phyloP scores from a whole-genome alignment of 1,140 invertebrate species.

The Ganaspis sp. region DNA sequence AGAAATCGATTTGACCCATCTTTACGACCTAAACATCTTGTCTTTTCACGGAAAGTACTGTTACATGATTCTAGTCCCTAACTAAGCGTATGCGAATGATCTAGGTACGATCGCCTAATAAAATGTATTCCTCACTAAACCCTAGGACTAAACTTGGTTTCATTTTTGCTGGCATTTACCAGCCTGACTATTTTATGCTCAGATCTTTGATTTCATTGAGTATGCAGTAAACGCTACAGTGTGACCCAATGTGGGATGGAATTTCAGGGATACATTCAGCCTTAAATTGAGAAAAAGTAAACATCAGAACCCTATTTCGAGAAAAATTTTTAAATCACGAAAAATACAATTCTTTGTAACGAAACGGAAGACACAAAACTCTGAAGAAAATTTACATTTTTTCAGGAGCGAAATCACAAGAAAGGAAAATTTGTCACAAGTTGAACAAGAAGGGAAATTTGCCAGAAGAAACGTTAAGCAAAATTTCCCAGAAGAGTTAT shows the following conservation, averaged over 20 bases:
- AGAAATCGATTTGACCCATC: neutral
- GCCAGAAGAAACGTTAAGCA: no score
- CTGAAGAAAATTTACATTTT: no score
- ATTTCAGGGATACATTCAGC: neutral
- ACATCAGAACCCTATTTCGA: neutral
- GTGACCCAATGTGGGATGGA: neutral
- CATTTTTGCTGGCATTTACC: neutral
- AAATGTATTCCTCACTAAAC: constrained; percentile 19
- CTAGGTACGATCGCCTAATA: constrained; percentile 29
- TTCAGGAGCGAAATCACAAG: no score
- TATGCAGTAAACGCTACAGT: neutral
- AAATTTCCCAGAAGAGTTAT: no score
- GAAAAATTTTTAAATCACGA: neutral
- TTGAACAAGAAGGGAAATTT: no score
- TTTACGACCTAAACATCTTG: neutral
- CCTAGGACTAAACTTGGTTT: constrained; percentile 17
- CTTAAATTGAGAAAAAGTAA: neutral
- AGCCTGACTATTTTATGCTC: constrained; percentile 45
- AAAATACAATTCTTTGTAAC: neutral
- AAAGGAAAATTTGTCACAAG: no score
- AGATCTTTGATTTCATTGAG: constrained; percentile 39
- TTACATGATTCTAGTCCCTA: constrained; percentile 31
- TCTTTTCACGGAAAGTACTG: neutral
- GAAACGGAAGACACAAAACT: neutral
- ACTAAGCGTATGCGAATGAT: constrained; percentile 40